These are phyloP conservation scores for Scaptomyza graminum DNA, from an alignment of 1,140 invertebrate species.

Conservation along the genomic window DNA sequence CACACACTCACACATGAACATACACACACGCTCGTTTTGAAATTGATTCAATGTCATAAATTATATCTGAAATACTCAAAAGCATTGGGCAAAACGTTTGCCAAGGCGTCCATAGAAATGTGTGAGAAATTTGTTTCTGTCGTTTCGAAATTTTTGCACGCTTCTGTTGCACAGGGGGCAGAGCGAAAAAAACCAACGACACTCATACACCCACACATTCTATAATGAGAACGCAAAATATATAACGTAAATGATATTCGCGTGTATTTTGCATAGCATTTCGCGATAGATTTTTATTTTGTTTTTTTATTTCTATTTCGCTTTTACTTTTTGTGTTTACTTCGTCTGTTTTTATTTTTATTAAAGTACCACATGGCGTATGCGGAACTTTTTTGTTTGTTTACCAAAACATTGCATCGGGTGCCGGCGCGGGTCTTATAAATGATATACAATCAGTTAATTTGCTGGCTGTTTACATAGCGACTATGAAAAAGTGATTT, in stretches of 20 bases:
- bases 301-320: constrained; percentile 8
- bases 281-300: constrained; percentile 54
- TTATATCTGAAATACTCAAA: constrained; percentile 81
- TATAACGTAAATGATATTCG: constrained; percentile 76
- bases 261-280: constrained; percentile 77
- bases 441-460: constrained; percentile 80
- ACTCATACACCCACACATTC: constrained; percentile 44
- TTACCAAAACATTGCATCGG: constrained; percentile 29
- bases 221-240: constrained; percentile 41
- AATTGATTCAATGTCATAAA: constrained; percentile 83
- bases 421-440: constrained; percentile 64
- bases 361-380: constrained; percentile 40
- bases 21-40: constrained; percentile 29
- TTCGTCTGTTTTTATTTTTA: not conserved
- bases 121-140: constrained; percentile 70
- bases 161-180: constrained; percentile 16
- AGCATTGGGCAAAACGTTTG: constrained; percentile 43
- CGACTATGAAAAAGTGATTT: constrained; percentile 35
- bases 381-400: constrained; percentile 59
- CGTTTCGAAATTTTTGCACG: constrained; percentile 59
- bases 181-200: constrained; percentile 40
- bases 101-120: constrained; percentile 67
- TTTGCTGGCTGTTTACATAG: constrained; percentile 73
- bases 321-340: constrained; percentile 1
- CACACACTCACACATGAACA: constrained; percentile 4